Conservation (phyloP, 2,113 vertebrate genomes). For the Pelusios castaneus region DNA sequence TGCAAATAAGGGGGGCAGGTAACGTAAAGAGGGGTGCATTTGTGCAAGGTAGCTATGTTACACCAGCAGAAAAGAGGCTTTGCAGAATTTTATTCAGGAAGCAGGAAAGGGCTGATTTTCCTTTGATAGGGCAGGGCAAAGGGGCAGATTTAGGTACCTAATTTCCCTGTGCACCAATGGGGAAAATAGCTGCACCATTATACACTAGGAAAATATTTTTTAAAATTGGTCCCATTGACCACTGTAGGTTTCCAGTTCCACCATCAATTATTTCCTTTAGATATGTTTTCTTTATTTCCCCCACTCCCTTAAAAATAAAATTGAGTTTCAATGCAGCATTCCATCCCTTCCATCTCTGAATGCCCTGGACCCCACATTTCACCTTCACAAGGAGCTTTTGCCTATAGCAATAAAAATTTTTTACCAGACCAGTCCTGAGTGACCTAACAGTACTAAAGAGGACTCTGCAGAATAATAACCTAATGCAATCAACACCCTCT, state of each 20-base stretch:
- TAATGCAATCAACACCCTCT: background rate
- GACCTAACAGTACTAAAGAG: background rate
- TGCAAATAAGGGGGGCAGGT: background rate
- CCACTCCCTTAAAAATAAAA: background rate
- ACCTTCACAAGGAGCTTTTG: background rate
- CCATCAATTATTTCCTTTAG: background rate
- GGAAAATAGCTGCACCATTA: background rate
- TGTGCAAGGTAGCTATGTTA: accelerated
- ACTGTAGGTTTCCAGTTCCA: background rate
- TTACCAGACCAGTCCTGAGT: background rate
- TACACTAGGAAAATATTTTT: background rate
- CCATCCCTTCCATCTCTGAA: background rate
- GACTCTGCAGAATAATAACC: accelerated
- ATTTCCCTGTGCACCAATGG: background rate
- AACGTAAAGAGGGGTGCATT: background rate
- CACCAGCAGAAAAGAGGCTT: background rate
- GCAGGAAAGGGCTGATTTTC: accelerated
- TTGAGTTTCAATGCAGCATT: background rate
- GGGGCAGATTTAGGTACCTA: background rate
- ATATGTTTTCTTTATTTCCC: background rate
- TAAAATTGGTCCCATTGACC: background rate
- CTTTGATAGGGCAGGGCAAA: background rate
- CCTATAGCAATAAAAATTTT: background rate
- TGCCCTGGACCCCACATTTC: background rate
- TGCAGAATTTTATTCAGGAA: accelerated